These are phyloP conservation scores for Subanguina moxae DNA, from an alignment of 1,140 invertebrate genomes.

Conservation along the genomic window DNA sequence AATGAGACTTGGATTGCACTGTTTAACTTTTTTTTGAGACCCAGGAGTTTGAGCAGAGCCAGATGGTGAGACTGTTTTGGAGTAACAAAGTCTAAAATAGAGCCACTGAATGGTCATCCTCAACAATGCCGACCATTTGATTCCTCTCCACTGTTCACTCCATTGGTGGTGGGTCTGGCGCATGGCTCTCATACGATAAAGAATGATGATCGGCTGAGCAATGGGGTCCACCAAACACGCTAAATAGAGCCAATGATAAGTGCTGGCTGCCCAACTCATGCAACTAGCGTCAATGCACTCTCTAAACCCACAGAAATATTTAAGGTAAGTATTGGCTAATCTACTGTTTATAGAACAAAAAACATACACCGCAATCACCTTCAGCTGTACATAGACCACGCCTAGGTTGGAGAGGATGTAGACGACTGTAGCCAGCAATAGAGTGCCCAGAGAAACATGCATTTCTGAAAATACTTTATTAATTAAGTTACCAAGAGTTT, in stretches of 20 bases:
- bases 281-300: neutral
- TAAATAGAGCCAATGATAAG: conserved; percentile 1
- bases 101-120: neutral
- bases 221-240: neutral
- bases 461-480: conserved; percentile 1
- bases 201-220: neutral
- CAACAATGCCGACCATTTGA: neutral
- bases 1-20: no score
- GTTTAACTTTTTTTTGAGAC: no score
- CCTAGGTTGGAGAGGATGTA: neutral
- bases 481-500: no score
- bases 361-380: neutral
- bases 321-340: neutral
- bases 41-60: no score
- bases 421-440: neutral
- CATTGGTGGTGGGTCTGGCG: neutral
- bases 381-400: neutral
- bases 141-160: neutral
- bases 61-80: no score
- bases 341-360: neutral
- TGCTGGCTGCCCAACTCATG: neutral
- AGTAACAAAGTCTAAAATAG: neutral
- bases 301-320: neutral
- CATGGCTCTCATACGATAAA: neutral
- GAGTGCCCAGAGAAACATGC: neutral